A percentile compares a stretch with the other conserved stretches of the same genome.
Conservation (phyloP, 1,140 invertebrate genomes). For the Lasioglossum albipes region DNA sequence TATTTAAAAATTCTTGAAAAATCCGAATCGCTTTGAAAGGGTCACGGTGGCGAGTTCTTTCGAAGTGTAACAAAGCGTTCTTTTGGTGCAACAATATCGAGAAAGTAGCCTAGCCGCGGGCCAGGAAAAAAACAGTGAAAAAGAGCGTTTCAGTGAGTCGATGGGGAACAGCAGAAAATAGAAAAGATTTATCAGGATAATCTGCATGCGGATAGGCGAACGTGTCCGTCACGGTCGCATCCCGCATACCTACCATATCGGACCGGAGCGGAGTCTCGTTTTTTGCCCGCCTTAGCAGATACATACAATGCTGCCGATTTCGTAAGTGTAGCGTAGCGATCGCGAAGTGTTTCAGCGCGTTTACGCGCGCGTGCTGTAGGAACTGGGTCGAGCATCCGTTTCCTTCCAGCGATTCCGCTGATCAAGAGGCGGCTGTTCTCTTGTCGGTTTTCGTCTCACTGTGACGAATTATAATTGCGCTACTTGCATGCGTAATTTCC, state of each 20-base stretch:
- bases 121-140: background rate
- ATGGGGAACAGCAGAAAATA: background rate
- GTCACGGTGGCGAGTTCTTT: too few relatives aligned
- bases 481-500: too few relatives aligned
- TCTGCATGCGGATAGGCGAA: conserved; percentile 29
- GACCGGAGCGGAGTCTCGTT: conserved; percentile 38
- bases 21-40: too few relatives aligned
- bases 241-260: conserved; percentile 41
- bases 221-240: conserved; percentile 45
- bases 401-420: conserved; percentile 37
- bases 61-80: too few relatives aligned
- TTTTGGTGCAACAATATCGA: too few relatives aligned
- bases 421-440: background rate
- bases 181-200: conserved; percentile 18
- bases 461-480: background rate
- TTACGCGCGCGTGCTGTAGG: conserved; percentile 53
- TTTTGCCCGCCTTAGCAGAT: background rate
- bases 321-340: conserved; percentile 63
- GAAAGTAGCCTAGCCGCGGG: too few relatives aligned
- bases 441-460: conserved; percentile 10
- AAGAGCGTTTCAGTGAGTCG: background rate
- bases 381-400: conserved; percentile 66
- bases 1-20: too few relatives aligned
- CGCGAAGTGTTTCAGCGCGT: conserved; percentile 55
- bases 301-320: conserved; percentile 52